Percentiles rank a stretch among this genome's conserved stretches.
phyloP scores from a whole-genome alignment of 2,797 vertebrate genomes.

The Pseudochromis fuscus region DNA sequence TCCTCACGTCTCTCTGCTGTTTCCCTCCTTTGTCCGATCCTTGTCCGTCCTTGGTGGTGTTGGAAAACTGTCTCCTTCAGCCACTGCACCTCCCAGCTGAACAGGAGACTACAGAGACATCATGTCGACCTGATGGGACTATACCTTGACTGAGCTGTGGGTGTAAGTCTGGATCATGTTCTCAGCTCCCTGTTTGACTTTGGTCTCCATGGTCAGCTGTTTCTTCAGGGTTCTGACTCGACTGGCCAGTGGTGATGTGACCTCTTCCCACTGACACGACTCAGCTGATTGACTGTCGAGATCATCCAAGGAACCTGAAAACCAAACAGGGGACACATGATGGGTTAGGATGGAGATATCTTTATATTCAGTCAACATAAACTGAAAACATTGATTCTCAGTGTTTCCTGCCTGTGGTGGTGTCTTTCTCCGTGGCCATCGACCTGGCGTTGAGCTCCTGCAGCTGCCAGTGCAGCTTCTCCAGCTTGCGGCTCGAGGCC shows the following conservation, averaged over 20 bases:
- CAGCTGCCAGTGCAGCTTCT: slow-evolving; percentile 90
- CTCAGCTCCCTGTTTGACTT: slow-evolving; percentile 96
- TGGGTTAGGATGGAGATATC: too few relatives aligned
- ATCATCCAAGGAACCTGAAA: slow-evolving; percentile 55
- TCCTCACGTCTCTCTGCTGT: too few relatives aligned
- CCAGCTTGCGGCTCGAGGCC: slow-evolving; percentile 91
- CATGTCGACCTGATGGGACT: too few relatives aligned
- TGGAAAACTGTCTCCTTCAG: too few relatives aligned
- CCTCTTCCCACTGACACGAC: slow-evolving; percentile 84
- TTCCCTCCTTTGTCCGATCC: too few relatives aligned
- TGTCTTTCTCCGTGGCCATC: slow-evolving; percentile 85
- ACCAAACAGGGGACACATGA: background rate
- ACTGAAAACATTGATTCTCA: too few relatives aligned
- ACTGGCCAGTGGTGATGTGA: slow-evolving; percentile 79
- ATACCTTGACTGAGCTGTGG: slow-evolving; percentile 88
- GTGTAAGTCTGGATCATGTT: slow-evolving; percentile 94
- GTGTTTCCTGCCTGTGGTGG: slow-evolving; percentile 51
- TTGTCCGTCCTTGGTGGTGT: too few relatives aligned
- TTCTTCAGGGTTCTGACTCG: slow-evolving; percentile 89
- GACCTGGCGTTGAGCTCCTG: slow-evolving; percentile 91
- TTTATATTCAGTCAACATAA: background rate
- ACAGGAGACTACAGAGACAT: too few relatives aligned
- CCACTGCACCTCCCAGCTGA: too few relatives aligned
- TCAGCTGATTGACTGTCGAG: slow-evolving; percentile 81
- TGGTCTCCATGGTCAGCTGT: slow-evolving; percentile 94